A percentile compares a stretch with the other conserved stretches of the same genome.
phyloP scores from a whole-genome alignment of 2,888 invertebrate species.

The Himalopsyche tibetana region DNA sequence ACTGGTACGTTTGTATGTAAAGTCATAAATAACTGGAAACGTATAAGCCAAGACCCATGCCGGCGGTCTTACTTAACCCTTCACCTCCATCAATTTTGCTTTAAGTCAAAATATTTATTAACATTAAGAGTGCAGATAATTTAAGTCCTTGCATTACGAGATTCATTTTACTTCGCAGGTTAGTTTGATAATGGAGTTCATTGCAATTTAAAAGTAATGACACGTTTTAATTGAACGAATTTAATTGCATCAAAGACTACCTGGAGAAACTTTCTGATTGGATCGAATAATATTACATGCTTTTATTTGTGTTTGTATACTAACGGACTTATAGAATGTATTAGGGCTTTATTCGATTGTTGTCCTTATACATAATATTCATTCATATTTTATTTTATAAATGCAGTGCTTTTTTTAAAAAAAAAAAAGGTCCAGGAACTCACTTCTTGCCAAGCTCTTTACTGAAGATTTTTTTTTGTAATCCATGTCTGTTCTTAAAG shows the following conservation, averaged over 20 bases:
- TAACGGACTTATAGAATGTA: no score
- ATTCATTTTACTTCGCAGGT: constrained; percentile 17
- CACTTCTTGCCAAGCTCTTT: no score
- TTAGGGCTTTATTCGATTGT: no score
- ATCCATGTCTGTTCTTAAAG: no score
- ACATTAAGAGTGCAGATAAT: constrained; percentile 10
- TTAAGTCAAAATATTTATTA: constrained; percentile 36
- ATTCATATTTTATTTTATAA: no score
- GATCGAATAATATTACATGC: no score
- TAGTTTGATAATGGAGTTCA: constrained; percentile 5
- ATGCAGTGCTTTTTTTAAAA: no score
- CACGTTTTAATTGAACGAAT: constrained; percentile 25
- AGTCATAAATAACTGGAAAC: constrained; percentile 61
- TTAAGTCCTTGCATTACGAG: constrained; percentile 11
- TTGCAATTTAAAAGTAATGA: constrained; percentile 5
- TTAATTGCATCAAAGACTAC: not conserved
- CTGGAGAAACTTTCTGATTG: no score
- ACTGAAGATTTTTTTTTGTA: no score
- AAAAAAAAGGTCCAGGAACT: no score
- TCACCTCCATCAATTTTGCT: constrained; percentile 45
- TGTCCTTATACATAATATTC: no score
- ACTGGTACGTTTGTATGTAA: constrained; percentile 57
- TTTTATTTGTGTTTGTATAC: no score
- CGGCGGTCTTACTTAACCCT: constrained; percentile 60
- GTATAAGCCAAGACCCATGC: constrained; percentile 57